Evolutionary conservation across 2,888 invertebrate genomes (phyloP).

Genomic region (Melieria omissa): DNA sequence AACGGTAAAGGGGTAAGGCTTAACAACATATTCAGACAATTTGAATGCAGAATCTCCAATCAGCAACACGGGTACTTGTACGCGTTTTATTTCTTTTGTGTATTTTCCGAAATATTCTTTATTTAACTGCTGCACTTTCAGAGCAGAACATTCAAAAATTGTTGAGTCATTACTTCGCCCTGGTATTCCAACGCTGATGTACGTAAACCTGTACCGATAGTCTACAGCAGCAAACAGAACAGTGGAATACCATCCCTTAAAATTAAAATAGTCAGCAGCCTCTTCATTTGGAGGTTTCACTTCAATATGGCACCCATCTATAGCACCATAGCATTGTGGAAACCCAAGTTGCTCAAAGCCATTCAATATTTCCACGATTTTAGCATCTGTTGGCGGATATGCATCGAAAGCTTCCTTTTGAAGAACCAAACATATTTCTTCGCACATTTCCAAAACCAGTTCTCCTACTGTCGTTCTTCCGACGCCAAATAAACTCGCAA

Average conservation of each 20-base stretch:
- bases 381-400: background rate
- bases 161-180: slow-evolving; percentile 33
- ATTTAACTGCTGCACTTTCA: slow-evolving; percentile 20
- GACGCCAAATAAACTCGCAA: too few species aligned
- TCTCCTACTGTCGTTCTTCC: too few species aligned
- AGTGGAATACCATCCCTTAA: slow-evolving; percentile 33
- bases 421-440: too few species aligned
- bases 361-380: slow-evolving; percentile 19
- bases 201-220: slow-evolving; percentile 23
- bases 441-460: too few species aligned
- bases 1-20: slow-evolving; percentile 31
- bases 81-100: slow-evolving; percentile 16
- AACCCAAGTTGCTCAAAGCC: slow-evolving; percentile 31
- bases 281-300: slow-evolving; percentile 24
- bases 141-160: slow-evolving; percentile 36
- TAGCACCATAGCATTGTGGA: slow-evolving; percentile 32
- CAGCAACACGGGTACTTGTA: slow-evolving; percentile 30
- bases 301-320: slow-evolving; percentile 34
- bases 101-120: background rate
- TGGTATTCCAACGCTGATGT: slow-evolving; percentile 26
- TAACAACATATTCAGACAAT: slow-evolving; percentile 31
- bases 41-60: slow-evolving; percentile 35
- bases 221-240: slow-evolving; percentile 32
- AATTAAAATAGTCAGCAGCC: slow-evolving; percentile 29
- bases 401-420: too few species aligned